A percentile compares a stretch with the other conserved stretches of the same genome.
phyloP scores from a whole-genome alignment of 2,888 invertebrate species.

The Euspilapteryx auroguttella region DNA sequence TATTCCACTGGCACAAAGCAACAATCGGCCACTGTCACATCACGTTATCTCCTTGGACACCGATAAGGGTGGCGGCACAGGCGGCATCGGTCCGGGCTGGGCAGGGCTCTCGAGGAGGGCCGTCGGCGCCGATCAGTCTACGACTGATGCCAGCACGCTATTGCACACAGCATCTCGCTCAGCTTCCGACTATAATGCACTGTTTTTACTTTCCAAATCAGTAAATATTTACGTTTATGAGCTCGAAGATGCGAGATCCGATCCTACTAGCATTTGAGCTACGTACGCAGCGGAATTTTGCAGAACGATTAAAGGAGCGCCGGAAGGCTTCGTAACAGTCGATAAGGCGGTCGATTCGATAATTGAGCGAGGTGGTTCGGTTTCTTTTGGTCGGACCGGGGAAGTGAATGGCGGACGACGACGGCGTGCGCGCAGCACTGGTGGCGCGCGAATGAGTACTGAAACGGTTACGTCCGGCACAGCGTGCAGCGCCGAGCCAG shows the following conservation, averaged over 20 bases:
- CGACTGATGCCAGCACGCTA: slow-evolving; percentile 20
- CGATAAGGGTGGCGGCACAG: slow-evolving; percentile 15
- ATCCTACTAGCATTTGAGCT: slow-evolving; percentile 26
- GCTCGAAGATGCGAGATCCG: slow-evolving; percentile 13
- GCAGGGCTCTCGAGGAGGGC: slow-evolving; percentile 8
- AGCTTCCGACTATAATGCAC: not conserved
- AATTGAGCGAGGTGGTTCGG: slow-evolving; percentile 18
- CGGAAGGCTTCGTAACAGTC: slow-evolving; percentile 22
- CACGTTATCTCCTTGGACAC: slow-evolving; percentile 49
- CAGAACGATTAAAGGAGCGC: slow-evolving; percentile 15
- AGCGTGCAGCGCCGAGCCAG: slow-evolving; percentile 24
- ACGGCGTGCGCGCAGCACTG: slow-evolving; percentile 47
- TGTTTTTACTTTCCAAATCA: slow-evolving; percentile 21
- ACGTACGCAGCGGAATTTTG: slow-evolving; percentile 15
- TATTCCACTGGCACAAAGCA: slow-evolving; percentile 45
- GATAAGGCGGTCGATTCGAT: slow-evolving; percentile 30
- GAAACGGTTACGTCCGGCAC: slow-evolving; percentile 13
- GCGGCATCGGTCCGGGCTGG: slow-evolving; percentile 15
- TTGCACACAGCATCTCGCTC: slow-evolving; percentile 16
- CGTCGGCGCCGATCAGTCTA: slow-evolving; percentile 39
- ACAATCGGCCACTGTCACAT: slow-evolving; percentile 47
- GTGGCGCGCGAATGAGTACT: slow-evolving; percentile 49
- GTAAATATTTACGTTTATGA: slow-evolving; percentile 17
- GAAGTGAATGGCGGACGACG: slow-evolving; percentile 18
- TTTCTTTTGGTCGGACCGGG: slow-evolving; percentile 8